Conservation (phyloP, 2,888 invertebrate species). For the Eupsilia transversa region DNA sequence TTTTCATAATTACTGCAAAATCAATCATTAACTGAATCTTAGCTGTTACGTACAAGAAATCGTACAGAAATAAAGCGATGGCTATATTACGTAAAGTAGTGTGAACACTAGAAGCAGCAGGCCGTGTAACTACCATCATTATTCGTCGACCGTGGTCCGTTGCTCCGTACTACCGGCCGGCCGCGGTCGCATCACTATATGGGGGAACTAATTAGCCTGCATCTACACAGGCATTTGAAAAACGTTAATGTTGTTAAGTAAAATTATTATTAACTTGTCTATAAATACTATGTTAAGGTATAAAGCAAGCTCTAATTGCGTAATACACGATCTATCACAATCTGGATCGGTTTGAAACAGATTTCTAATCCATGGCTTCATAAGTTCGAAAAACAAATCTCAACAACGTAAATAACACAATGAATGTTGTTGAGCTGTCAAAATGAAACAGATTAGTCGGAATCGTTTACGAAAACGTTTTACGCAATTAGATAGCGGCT, state of each 20-base stretch:
- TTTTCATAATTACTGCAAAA: neutral
- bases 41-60: constrained; percentile 34
- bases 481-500: too few species aligned
- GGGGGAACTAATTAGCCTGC: constrained; percentile 40
- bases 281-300: neutral
- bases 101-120: constrained; percentile 78
- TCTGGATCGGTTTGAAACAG: too few species aligned
- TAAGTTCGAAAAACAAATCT: too few species aligned
- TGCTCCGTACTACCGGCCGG: constrained; percentile 32
- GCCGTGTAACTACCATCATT: constrained; percentile 81
- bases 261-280: constrained; percentile 8
- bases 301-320: too few species aligned
- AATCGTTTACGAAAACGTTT: too few species aligned
- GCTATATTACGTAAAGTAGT: constrained; percentile 80
- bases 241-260: constrained; percentile 4
- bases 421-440: too few species aligned
- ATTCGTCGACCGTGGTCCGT: constrained; percentile 70
- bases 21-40: neutral
- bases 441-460: too few species aligned
- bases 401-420: too few species aligned
- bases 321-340: too few species aligned
- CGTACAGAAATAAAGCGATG: constrained; percentile 38
- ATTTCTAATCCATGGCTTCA: too few species aligned
- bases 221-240: constrained; percentile 13
- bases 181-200: constrained; percentile 24